A percentile compares a stretch with the other conserved stretches of the same genome.
These are phyloP conservation scores for Onychostoma macrolepis DNA, from an alignment of 2,113 vertebrate species.

Conservation along the genomic window DNA sequence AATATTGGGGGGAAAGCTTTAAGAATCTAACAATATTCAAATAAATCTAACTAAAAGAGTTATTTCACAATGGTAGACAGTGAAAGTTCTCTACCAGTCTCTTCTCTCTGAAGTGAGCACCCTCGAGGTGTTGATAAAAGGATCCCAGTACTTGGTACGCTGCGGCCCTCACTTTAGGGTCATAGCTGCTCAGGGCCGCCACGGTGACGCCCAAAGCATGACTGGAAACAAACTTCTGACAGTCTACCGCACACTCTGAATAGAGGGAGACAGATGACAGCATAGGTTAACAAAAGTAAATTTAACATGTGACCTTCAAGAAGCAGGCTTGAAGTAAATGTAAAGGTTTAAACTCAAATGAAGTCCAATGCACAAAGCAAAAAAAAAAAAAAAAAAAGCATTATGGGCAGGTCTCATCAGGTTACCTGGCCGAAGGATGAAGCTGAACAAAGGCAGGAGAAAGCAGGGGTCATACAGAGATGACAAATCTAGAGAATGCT, in stretches of 20 bases:
- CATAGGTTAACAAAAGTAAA: neutral
- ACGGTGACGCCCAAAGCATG: slow-evolving; percentile 86
- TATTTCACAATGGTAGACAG: neutral
- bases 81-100: slow-evolving; percentile 76
- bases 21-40: neutral
- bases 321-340: neutral
- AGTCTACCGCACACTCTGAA: slow-evolving; percentile 88
- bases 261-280: neutral
- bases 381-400: neutral
- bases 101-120: slow-evolving; percentile 84
- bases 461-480: slow-evolving; percentile 91
- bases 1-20: neutral
- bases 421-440: slow-evolving; percentile 87
- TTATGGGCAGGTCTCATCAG: neutral
- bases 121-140: slow-evolving; percentile 89
- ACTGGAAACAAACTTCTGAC: slow-evolving; percentile 88
- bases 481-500: slow-evolving; percentile 59
- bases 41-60: neutral
- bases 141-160: slow-evolving; percentile 84
- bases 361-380: neutral
- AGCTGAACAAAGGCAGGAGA: slow-evolving; percentile 89
- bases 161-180: slow-evolving; percentile 82
- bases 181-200: slow-evolving; percentile 90
- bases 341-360: neutral
- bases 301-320: neutral